phyloP scores from a whole-genome alignment of 2,113 vertebrate species.

The Seriola quinqueradiata region DNA sequence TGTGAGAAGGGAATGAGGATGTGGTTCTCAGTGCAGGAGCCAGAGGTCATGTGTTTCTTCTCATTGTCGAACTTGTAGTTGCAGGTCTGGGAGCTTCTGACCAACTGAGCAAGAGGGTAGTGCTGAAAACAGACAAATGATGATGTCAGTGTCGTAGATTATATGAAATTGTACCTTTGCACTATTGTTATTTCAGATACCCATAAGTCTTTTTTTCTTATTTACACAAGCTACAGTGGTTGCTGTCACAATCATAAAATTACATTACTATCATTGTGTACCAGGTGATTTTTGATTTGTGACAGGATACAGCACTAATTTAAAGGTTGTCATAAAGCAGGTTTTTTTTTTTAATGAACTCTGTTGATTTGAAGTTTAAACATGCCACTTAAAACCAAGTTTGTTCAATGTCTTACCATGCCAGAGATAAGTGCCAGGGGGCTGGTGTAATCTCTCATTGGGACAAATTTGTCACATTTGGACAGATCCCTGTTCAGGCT shows the following conservation, averaged over 20 bases:
- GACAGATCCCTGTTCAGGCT: conserved; percentile 88
- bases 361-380: not conserved
- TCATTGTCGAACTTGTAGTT: conserved; percentile 91
- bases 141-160: not conserved
- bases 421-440: conserved; percentile 92
- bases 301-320: not conserved
- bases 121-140: conserved; percentile 78
- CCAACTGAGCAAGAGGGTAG: conserved; percentile 85
- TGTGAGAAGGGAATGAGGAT: conserved; percentile 90
- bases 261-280: not conserved
- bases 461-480: conserved; percentile 88
- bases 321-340: not conserved
- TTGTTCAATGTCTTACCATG: conserved; percentile 82
- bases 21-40: conserved; percentile 90
- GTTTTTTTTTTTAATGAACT: not conserved
- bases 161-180: not conserved
- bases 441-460: conserved; percentile 87
- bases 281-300: not conserved
- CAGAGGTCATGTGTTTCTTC: conserved; percentile 89
- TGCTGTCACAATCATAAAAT: not conserved
- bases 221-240: too few species aligned
- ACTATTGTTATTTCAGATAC: too few species aligned
- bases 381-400: not conserved
- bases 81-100: conserved; percentile 91
- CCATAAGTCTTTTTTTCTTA: too few species aligned